Evolutionary conservation across 2,888 invertebrate genomes (phyloP), one percentile per base, ranked within the genome.

Genomic region (Phania funesta): DNA sequence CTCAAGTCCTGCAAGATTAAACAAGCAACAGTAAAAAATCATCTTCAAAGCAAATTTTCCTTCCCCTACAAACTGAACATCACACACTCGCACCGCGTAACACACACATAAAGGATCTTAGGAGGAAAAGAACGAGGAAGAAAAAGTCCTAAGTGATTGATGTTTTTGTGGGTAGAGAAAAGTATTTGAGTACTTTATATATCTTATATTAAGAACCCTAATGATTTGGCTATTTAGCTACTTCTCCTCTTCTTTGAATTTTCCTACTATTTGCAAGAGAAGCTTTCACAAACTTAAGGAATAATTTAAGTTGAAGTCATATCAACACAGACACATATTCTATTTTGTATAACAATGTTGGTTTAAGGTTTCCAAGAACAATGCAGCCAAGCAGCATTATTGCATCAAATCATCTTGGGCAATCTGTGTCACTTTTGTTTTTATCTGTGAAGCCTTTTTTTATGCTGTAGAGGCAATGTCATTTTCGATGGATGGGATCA

Each of bases 191-290:
- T 50, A 58, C 56, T 68, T 68, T 68, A 48, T 38, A 46, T 50
- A 58, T 56, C 64, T 68, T 68, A 48, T 38, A 46, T 67, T 67
- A 41, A 68, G 38, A 64, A 56, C 62, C 62, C 52, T 56, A 80
- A 75, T 70, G 74, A 80, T 80, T 68, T 68, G 29, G 22, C 35
- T 62, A 67, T 52, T 74, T 80, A 80, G 68, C 62, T 80, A 74
- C 54, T 80, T 74, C 44, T 16, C 46, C 22, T 62, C 24, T 52
- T 52, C 4, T 48, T 2, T 35, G 6, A n/a, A 7, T 54, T 41
- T 44, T 26, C 6, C 16, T n/a, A n/a, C n/a, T n/a, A n/a, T n/a
- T n/a, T n/a, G n/a, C n/a, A n/a, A n/a, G n/a, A n/a, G n/a, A 58
- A 70, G 64, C 54, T 70, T 64, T 64, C 11, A 32, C 11, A 11